These are phyloP conservation scores for Prunella himalayana DNA, from an alignment of 2,113 vertebrate species.

Conservation along the genomic window DNA sequence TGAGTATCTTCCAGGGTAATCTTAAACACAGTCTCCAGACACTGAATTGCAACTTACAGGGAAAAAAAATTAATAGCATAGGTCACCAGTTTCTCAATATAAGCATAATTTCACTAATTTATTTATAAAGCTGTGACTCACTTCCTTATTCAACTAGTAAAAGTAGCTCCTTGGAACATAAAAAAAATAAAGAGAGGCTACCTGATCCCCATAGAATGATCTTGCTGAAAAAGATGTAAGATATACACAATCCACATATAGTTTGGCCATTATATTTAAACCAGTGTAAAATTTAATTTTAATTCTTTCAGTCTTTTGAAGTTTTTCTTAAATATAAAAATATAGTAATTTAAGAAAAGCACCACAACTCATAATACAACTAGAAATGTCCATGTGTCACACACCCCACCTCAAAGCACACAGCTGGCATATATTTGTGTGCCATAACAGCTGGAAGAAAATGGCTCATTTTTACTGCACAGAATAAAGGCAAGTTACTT, in stretches of 20 bases:
- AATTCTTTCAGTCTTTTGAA: not conserved
- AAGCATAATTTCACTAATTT: not conserved
- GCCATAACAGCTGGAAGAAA: not conserved
- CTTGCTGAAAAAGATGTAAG: not conserved
- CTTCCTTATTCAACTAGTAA: not conserved
- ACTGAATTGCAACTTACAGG: constrained; percentile 91
- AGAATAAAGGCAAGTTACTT: not conserved
- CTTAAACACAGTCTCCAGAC: constrained; percentile 96
- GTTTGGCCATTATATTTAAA: not conserved
- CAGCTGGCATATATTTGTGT: not conserved
- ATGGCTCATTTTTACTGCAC: not conserved
- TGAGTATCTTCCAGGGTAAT: constrained; percentile 88
- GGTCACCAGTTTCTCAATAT: not conserved
- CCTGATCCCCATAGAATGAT: not conserved
- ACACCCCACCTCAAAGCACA: not conserved
- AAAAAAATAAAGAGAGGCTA: not conserved
- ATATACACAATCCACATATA: not conserved
- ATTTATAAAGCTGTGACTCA: not conserved
- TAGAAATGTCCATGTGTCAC: not conserved
- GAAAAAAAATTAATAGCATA: not conserved
- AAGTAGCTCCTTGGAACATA: not conserved
- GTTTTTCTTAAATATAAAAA: not conserved
- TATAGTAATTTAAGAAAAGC: not conserved
- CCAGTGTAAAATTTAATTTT: not conserved
- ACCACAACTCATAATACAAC: not conserved